Percentiles rank a stretch among this genome's conserved stretches.
Conservation (phyloP, 2,888 invertebrate species). For the Bellardia pandia region DNA sequence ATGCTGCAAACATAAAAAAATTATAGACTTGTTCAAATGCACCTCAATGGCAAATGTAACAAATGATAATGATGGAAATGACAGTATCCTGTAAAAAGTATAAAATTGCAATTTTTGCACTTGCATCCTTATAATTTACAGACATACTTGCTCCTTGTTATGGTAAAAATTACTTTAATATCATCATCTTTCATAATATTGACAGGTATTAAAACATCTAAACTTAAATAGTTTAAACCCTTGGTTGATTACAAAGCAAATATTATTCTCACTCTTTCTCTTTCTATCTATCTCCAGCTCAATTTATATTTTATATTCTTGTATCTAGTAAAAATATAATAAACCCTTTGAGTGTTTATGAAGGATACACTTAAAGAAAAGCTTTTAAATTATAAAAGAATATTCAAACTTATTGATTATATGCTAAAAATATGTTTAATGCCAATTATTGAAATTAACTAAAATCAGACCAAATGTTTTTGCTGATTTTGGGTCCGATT, state of each 20-base stretch:
- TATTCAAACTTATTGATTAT: too few species aligned
- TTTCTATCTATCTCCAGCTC: neutral
- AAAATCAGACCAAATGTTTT: too few species aligned
- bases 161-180: constrained; percentile 15
- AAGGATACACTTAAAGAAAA: constrained; percentile 2
- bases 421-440: too few species aligned
- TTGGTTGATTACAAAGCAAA: constrained; percentile 64
- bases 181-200: constrained; percentile 62
- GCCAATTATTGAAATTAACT: too few species aligned
- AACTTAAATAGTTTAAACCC: constrained; percentile 48
- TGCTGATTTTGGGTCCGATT: too few species aligned
- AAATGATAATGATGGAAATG: constrained; percentile 43
- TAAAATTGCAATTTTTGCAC: constrained; percentile 11
- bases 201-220: constrained; percentile 63
- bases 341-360: neutral
- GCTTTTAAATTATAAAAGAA: too few species aligned
- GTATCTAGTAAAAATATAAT: neutral
- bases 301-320: neutral
- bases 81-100: constrained; percentile 34
- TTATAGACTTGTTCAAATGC: constrained; percentile 22
- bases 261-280: constrained; percentile 36
- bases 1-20: constrained; percentile 14
- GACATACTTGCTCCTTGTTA: neutral
- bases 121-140: neutral
- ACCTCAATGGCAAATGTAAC: constrained; percentile 50